phyloP scores from a whole-genome alignment of 37 sponge, comb jelly and placozoan genomes.

The Spongia lamella region DNA sequence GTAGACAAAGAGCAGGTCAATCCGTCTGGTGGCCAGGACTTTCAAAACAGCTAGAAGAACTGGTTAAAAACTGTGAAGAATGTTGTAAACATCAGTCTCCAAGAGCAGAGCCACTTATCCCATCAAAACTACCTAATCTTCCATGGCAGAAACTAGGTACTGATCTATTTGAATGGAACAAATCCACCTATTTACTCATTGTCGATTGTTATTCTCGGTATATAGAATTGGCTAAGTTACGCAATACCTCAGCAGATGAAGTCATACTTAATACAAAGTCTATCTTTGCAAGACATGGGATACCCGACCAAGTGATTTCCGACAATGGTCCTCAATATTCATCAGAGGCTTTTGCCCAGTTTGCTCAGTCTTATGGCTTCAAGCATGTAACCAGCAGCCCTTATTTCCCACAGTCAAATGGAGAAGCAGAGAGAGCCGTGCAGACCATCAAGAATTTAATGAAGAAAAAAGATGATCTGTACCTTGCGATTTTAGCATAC shows the following conservation, averaged over 20 bases:
- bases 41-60: background rate
- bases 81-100: constrained; percentile 25
- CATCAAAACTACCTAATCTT: constrained; percentile 24
- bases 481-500: constrained; percentile 40
- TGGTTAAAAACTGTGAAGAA: background rate
- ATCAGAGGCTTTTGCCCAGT: constrained; percentile 19
- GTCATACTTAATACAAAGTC: constrained; percentile 27
- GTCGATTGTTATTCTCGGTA: constrained; percentile 57
- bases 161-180: constrained; percentile 48
- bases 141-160: constrained; percentile 66
- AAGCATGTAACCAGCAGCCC: constrained; percentile 56
- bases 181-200: constrained; percentile 36
- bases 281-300: constrained; percentile 67
- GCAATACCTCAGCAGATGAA: constrained; percentile 3
- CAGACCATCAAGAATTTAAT: constrained; percentile 40
- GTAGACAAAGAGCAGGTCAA: constrained; percentile 7
- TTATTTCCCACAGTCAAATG: constrained; percentile 50
- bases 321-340: constrained; percentile 79
- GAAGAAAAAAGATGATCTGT: constrained; percentile 45
- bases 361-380: constrained; percentile 40
- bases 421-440: constrained; percentile 67
- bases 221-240: constrained; percentile 47
- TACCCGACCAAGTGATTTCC: constrained; percentile 36
- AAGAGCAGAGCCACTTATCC: constrained; percentile 12
- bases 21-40: constrained; percentile 11